Base-by-base conservation (phyloP, 2,797 vertebrate genomes). In the Tarsius wallacei region DNA sequence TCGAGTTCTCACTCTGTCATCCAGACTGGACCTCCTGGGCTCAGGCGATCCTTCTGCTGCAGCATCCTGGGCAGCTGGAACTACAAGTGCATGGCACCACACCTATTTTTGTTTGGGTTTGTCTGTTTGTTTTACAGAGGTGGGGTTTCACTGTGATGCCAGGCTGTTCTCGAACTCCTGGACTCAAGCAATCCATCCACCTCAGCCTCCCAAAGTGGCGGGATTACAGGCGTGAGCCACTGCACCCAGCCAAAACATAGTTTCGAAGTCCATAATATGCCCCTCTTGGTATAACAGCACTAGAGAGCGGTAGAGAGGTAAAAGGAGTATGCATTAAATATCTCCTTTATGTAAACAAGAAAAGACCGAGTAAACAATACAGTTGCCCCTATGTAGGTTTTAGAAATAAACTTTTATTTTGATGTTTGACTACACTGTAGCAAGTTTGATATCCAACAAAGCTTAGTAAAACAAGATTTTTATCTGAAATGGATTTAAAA, bases 351-450 rank as follows among this genome's bases (percentile, higher is more conserved):
- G 4, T 92, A 95, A 97, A 94, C 36, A 92, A 71, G 64, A 90
- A 97, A 91, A 94, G 76, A 57, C 15, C 21, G 70, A 90, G 24
- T 73, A 85, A 87, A 88, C 77, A 90, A 84, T 5, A 81, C 10
- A 57, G 7, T 93, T 71, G 33, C 64, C 77, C 59, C 1, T 16
- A 49, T 21, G 84, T 83, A 64, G 51, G 21, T 36, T 42, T 64
- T 83, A 94, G 57, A 96, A 92, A 96, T 78, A 90, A 92, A 74
- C 36, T 92, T 93, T 89, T 55, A 63, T 87, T 87, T 97, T 90
- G 64, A 64, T 84, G 22, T 88, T 88, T 93, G 87, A 95, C 77
- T 95, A 73, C 0, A 33, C 31, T 24, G 47, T 73, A 68, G 74
- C 31, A 87, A 83, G 84, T 94, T 24, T 64, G 59, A 63, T 89